These are phyloP conservation scores for Galendromus occidentalis DNA, from an alignment of 1,140 invertebrate genomes.

Conservation along the genomic window DNA sequence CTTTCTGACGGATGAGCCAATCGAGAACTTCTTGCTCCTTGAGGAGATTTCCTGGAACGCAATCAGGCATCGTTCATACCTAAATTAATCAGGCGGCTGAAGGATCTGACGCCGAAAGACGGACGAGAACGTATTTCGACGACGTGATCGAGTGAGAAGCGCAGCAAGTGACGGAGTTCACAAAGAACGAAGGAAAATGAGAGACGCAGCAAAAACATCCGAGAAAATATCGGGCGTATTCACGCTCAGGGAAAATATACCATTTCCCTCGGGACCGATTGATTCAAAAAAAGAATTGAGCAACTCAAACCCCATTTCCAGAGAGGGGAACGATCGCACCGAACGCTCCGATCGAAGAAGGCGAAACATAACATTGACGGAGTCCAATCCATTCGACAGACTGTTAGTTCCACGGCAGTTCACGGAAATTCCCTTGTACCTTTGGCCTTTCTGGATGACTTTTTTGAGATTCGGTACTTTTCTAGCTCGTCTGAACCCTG, in stretches of 20 bases:
- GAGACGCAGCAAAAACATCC: background rate
- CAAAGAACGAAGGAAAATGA: background rate
- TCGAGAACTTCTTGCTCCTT: constrained; percentile 24
- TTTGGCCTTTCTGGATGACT: background rate
- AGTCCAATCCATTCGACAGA: too few species aligned
- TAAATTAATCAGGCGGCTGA: too few species aligned
- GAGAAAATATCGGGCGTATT: background rate
- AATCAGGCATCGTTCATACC: background rate
- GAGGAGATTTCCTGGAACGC: constrained; percentile 21
- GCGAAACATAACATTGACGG: background rate
- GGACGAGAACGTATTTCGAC: too few species aligned
- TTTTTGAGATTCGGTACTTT: background rate
- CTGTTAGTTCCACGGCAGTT: background rate
- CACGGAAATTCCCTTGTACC: background rate
- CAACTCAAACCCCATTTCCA: too few species aligned
- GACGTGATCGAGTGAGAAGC: too few species aligned
- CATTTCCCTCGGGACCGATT: too few species aligned
- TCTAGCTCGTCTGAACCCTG: constrained; percentile 2
- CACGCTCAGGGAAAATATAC: too few species aligned
- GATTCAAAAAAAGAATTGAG: too few species aligned
- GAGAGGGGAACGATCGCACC: too few species aligned
- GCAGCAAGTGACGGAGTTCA: too few species aligned
- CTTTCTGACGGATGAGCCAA: constrained; percentile 28
- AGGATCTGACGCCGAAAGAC: too few species aligned
- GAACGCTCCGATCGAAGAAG: background rate